These are phyloP conservation scores for Uropetala carovei DNA, from an alignment of 2,888 invertebrate genomes.

Conservation along the genomic window DNA sequence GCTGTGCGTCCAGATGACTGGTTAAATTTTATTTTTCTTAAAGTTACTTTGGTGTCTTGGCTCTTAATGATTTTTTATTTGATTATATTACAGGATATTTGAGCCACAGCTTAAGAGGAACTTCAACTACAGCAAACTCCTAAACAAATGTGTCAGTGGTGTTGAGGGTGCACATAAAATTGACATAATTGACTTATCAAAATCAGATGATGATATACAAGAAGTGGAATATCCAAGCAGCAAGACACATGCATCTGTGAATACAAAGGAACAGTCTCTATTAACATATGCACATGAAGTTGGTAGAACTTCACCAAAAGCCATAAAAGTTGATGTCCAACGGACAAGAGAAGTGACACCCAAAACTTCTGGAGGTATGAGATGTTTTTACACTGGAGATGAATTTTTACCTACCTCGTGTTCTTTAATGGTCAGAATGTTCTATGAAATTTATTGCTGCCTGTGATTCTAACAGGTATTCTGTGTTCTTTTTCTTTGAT, in stretches of 20 bases:
- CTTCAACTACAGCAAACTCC: not conserved
- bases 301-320: not conserved
- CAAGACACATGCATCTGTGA: not conserved
- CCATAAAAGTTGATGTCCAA: slow-evolving; percentile 5
- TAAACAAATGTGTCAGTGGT: not conserved
- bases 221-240: not conserved
- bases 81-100: not conserved
- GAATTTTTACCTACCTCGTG: not conserved
- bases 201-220: slow-evolving; percentile 17
- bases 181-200: not conserved
- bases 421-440: too few species aligned
- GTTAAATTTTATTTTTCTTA: too few species aligned
- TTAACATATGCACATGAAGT: not conserved
- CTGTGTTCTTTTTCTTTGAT: not conserved
- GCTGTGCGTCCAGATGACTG: too few species aligned
- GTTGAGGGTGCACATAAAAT: not conserved
- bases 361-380: slow-evolving; percentile 22
- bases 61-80: too few species aligned
- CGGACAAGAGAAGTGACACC: slow-evolving; percentile 18
- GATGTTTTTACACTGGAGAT: not conserved
- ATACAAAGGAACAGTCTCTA: not conserved
- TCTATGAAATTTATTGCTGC: not conserved
- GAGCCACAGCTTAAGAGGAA: slow-evolving; percentile 45
- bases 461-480: too few species aligned
- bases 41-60: too few species aligned